phyloP scores from a whole-genome alignment of 2,888 invertebrate species.

The Stenichneumon culpator region DNA sequence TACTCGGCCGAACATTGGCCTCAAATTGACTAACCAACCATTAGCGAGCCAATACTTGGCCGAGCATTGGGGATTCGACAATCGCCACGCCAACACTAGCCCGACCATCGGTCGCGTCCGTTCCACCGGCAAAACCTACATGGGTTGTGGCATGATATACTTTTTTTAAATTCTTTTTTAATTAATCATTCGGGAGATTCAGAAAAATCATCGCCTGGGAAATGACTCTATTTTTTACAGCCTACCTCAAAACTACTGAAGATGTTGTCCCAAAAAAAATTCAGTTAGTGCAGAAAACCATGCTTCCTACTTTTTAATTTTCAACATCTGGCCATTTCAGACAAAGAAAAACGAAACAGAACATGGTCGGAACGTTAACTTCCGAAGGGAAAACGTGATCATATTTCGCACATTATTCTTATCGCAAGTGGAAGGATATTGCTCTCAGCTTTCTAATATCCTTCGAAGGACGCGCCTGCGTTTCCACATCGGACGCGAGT shows the following conservation, averaged over 20 bases:
- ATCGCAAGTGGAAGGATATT: not conserved
- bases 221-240: not conserved
- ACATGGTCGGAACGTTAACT: not conserved
- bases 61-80: too few species aligned
- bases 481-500: not conserved
- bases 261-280: not conserved
- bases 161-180: not conserved
- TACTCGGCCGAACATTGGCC: too few species aligned
- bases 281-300: not conserved
- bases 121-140: too few species aligned
- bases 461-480: slow-evolving; percentile 1
- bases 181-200: not conserved
- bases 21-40: too few species aligned
- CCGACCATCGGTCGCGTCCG: too few species aligned
- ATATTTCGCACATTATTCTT: slow-evolving; percentile 2
- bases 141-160: too few species aligned
- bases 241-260: not conserved
- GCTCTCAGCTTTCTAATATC: slow-evolving; percentile 15
- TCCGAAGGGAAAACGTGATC: not conserved
- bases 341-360: not conserved
- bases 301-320: not conserved
- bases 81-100: too few species aligned
- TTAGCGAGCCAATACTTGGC: too few species aligned
- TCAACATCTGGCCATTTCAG: not conserved
- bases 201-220: not conserved